Evolutionary conservation across 2,888 invertebrate species (phyloP), one percentile per base, ranked within the genome.

Genomic region (Nomada fabriciana): DNA sequence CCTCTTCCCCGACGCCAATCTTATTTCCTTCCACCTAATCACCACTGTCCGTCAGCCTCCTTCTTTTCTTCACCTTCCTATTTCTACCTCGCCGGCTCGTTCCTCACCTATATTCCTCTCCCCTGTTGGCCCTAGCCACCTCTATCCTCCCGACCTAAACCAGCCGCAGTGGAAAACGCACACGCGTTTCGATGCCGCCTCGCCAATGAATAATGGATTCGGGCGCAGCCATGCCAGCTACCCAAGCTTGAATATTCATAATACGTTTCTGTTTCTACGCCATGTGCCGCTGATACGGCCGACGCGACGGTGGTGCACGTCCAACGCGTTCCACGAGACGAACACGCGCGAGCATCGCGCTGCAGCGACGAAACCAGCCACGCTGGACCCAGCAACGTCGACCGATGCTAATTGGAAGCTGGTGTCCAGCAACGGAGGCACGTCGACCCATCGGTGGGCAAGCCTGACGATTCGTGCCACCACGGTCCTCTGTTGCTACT

Each of bases 191-290:
- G 89, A 89, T 90, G 91, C 89, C 89, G 91, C 90, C 89, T 87
- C 89, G 86, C 84, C 88, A 90, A 93, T 93, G 93, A 93, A 93
- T 93, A 93, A 93, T 93, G 93, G 92, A 93, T 93, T 89, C 89
- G 91, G 90, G 91, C 90, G 91, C 91, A 88, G 93, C 92, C 92
- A 93, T 92, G 90, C 91, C 92, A 85, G 77, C 88, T 86, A 87
- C 86, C 87, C 86, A 85, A 85, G 86, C 87, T 91, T 92, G 92
- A 92, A 92, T 92, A 92, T 92, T 92, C 92, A 92, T 92, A 92
- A 90, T 90, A 84, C 86, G 85, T 84, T 80, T 53, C 20, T 20
- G n/a, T 20, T 20, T 86, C 85, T 88, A 83, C 82, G 76, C 76
- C 71, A 61, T 78, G 76, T 65, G 68, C 70, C 72, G 80, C 80